Evolutionary conservation across 2,888 invertebrate genomes (phyloP).

Genomic region (Drosophila tanythrix): DNA sequence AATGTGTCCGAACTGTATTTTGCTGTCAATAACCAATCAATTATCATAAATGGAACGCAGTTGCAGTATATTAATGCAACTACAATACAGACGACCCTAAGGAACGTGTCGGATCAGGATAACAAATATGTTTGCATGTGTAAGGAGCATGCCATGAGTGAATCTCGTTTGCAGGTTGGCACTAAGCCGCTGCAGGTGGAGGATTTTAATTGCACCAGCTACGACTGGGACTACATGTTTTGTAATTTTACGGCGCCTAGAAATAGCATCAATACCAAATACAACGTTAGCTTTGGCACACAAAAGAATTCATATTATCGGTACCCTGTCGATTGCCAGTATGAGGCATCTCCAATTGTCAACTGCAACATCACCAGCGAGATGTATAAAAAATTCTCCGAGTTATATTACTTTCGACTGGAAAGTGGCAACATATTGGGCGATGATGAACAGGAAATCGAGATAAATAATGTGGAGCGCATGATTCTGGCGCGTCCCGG

Average conservation of each 20-base stretch:
- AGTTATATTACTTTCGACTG: constrained; percentile 87
- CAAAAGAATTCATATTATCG: constrained; percentile 51
- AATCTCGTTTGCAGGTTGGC: constrained; percentile 82
- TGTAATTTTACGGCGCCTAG: constrained; percentile 90
- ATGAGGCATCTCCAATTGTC: constrained; percentile 66
- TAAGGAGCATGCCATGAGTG: constrained; percentile 67
- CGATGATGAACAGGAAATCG: constrained; percentile 77
- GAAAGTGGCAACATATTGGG: constrained; percentile 88
- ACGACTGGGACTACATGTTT: constrained; percentile 90
- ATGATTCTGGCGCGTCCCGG: constrained; percentile 79
- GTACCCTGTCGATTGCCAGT: constrained; percentile 70
- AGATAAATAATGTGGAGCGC: constrained; percentile 67
- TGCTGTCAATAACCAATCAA: constrained; percentile 26
- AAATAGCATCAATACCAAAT: constrained; percentile 87
- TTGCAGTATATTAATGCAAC: constrained; percentile 65
- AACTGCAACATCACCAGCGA: constrained; percentile 78
- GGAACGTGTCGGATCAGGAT: constrained; percentile 70
- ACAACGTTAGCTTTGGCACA: constrained; percentile 82
- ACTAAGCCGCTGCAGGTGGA: constrained; percentile 87
- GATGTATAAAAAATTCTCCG: constrained; percentile 85
- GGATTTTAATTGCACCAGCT: constrained; percentile 90
- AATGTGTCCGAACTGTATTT: constrained; percentile 70
- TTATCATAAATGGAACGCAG: constrained; percentile 6
- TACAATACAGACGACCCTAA: constrained; percentile 64
- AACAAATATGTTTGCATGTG: constrained; percentile 78